A percentile compares a stretch with the other conserved stretches of the same genome.
These are phyloP conservation scores for Nestor notabilis DNA, from an alignment of 2,113 vertebrate species.

Conservation along the genomic window DNA sequence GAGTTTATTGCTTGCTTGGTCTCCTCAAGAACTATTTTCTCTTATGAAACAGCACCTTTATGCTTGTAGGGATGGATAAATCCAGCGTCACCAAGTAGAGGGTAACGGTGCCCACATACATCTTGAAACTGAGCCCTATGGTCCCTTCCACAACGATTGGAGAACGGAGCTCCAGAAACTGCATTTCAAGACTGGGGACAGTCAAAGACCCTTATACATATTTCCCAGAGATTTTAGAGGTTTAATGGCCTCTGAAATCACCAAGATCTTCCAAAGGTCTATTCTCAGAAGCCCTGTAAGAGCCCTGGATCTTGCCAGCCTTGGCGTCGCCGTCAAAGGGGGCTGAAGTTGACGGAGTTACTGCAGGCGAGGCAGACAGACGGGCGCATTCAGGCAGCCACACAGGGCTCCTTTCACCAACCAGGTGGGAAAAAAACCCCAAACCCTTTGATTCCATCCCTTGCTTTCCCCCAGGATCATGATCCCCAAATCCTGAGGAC, in stretches of 20 bases:
- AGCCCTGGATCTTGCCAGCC: constrained; percentile 6
- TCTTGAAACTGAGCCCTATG: not conserved
- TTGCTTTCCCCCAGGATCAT: not conserved
- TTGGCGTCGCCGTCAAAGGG: not conserved
- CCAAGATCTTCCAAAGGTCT: not conserved
- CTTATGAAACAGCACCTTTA: not conserved
- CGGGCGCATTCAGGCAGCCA: not conserved
- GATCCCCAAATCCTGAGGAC: not conserved
- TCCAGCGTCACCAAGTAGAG: not conserved
- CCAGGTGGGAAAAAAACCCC: not conserved
- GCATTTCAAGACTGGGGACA: not conserved
- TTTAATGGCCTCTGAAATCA: not conserved
- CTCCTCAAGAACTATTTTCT: not conserved
- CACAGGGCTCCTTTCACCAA: not conserved
- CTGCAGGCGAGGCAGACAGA: not conserved
- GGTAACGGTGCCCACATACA: not conserved
- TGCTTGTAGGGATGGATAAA: not conserved
- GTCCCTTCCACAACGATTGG: accelerated
- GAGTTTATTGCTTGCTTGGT: not conserved
- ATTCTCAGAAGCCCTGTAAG: not conserved
- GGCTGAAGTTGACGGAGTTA: not conserved
- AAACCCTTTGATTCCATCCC: accelerated
- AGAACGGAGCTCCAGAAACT: not conserved
- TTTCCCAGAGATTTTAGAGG: not conserved
- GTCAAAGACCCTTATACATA: not conserved